Percentiles rank a stretch among this genome's conserved stretches.
Evolutionary conservation across 2,888 invertebrate genomes (phyloP).

Genomic region (Pterobdella sp.): DNA sequence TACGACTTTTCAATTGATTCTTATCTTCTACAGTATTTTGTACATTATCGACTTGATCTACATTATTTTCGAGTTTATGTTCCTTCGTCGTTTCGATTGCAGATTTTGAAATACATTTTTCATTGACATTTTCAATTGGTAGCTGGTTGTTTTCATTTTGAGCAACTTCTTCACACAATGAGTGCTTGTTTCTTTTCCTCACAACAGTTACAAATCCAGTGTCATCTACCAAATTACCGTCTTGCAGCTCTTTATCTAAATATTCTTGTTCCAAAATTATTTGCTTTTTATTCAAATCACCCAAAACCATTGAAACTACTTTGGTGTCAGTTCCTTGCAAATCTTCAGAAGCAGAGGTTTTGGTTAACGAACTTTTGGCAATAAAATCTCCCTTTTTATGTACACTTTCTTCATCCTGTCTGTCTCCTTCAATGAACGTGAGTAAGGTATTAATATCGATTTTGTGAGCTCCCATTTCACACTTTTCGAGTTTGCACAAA

Average conservation of each 20-base stretch:
- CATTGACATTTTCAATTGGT: too few species aligned
- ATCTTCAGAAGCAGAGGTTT: not conserved
- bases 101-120: too few species aligned
- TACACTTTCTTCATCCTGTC: not conserved
- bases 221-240: not conserved
- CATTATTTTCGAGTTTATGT: too few species aligned
- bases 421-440: constrained; percentile 12
- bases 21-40: too few species aligned
- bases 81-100: too few species aligned
- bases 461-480: constrained; percentile 6
- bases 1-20: too few species aligned
- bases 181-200: not conserved
- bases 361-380: not conserved
- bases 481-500: not conserved
- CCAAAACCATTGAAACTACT: not conserved
- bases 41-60: too few species aligned
- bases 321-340: not conserved
- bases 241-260: constrained; percentile 8
- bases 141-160: not conserved
- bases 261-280: not conserved
- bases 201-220: not conserved
- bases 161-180: not conserved
- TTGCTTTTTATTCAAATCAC: not conserved
- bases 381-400: not conserved
- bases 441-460: not conserved